Conservation (phyloP, 2,888 invertebrate genomes). For the Malacosoma neustria region DNA sequence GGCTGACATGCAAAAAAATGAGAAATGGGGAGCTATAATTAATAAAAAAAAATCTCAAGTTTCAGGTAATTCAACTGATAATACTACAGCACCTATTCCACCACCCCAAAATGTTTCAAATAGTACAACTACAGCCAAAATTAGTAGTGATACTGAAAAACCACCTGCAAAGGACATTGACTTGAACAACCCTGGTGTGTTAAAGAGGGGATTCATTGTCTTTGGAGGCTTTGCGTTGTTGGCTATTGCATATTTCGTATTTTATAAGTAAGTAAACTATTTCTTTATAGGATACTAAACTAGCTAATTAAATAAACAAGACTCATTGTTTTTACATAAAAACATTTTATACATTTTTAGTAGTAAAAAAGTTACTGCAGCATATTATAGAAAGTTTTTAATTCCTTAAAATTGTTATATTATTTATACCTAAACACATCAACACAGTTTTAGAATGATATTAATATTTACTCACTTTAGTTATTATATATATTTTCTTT, state of each 20-base stretch:
- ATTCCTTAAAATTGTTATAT: too few relatives aligned
- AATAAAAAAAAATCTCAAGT: background rate
- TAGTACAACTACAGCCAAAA: slow-evolving; percentile 1
- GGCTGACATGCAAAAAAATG: too few relatives aligned
- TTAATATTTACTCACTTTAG: too few relatives aligned
- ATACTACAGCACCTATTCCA: background rate
- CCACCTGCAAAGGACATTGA: slow-evolving; percentile 26
- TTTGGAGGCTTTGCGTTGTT: slow-evolving; percentile 63
- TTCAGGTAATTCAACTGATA: background rate
- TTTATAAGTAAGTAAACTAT: slow-evolving; percentile 47
- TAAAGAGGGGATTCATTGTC: slow-evolving; percentile 59
- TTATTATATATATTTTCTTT: too few relatives aligned
- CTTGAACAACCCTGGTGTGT: slow-evolving; percentile 50
- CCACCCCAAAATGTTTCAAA: background rate
- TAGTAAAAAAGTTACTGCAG: too few relatives aligned
- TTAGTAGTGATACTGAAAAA: slow-evolving; percentile 14
- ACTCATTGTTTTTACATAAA: too few relatives aligned
- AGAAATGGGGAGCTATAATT: background rate
- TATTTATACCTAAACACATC: too few relatives aligned
- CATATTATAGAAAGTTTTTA: too few relatives aligned
- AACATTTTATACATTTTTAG: too few relatives aligned
- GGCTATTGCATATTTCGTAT: slow-evolving; percentile 58
- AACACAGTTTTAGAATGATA: too few relatives aligned
- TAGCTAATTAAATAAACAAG: too few relatives aligned
- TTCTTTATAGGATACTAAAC: too few relatives aligned